phyloP scores from a whole-genome alignment of 1,140 invertebrate genomes.

The Cardiocondyla obscurior region DNA sequence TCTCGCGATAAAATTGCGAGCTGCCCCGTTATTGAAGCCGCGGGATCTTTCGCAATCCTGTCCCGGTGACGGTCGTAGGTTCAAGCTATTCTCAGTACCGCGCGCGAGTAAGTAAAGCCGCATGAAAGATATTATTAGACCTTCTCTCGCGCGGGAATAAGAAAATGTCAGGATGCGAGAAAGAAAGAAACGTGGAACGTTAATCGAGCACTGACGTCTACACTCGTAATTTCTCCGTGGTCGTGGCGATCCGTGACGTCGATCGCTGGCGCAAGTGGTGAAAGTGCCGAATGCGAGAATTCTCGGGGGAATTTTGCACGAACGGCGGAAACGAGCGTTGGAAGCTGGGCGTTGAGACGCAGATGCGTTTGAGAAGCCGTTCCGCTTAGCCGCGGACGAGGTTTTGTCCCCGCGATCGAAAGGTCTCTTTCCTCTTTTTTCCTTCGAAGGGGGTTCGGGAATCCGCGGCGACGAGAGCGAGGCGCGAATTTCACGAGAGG shows the following conservation, averaged over 20 bases:
- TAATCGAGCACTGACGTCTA: slow-evolving; percentile 15
- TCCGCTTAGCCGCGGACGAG: neutral
- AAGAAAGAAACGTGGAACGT: neutral
- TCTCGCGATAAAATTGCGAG: neutral
- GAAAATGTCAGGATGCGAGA: slow-evolving; percentile 1
- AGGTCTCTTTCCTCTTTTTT: neutral
- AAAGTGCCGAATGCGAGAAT: slow-evolving; percentile 36
- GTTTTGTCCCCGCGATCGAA: neutral
- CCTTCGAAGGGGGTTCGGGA: neutral
- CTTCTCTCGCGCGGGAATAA: neutral
- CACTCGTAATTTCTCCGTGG: slow-evolving; percentile 26
- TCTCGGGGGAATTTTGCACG: neutral
- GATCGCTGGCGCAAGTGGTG: slow-evolving; percentile 39
- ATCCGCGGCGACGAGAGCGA: neutral
- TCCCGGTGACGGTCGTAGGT: neutral
- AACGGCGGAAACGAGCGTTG: neutral
- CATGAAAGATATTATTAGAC: slow-evolving; percentile 12
- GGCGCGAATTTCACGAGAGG: slow-evolving; percentile 13
- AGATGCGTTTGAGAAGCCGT: neutral
- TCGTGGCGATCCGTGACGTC: neutral
- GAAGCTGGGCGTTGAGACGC: neutral
- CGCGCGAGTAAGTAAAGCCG: neutral
- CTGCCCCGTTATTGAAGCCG: neutral
- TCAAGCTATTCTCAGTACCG: neutral
- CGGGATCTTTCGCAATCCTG: neutral